These are phyloP conservation scores for Drosophila nigrodunni DNA, from an alignment of 1,140 invertebrate genomes.

Conservation along the genomic window DNA sequence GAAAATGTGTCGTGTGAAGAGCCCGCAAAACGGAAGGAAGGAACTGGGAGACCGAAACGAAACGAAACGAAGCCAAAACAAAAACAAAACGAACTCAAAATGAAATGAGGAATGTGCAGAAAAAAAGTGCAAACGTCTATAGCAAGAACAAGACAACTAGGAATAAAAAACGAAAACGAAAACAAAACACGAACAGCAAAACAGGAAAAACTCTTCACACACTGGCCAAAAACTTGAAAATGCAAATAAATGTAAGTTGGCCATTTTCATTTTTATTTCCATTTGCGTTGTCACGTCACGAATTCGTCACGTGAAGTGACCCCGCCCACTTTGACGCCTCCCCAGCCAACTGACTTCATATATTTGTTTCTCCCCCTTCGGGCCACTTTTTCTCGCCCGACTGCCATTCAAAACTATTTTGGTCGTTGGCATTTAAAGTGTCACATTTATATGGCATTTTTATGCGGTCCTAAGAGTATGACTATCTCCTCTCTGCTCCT, in stretches of 20 bases:
- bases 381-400: conserved; percentile 17
- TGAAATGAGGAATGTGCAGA: conserved; percentile 73
- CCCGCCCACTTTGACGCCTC: neutral
- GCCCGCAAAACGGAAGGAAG: conserved; percentile 79
- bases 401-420: conserved; percentile 70
- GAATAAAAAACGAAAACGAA: neutral
- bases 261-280: conserved; percentile 63
- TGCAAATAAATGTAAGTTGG: conserved; percentile 81
- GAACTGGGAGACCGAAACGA: conserved; percentile 35
- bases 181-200: conserved; percentile 15
- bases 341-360: neutral
- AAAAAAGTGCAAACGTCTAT: conserved; percentile 47
- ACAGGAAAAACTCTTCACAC: conserved; percentile 22
- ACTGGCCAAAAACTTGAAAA: conserved; percentile 70
- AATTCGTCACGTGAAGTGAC: conserved; percentile 77
- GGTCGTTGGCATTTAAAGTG: conserved; percentile 82
- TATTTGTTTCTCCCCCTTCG: neutral
- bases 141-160: conserved; percentile 6
- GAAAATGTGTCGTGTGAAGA: conserved; percentile 71
- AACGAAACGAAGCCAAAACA: conserved; percentile 16
- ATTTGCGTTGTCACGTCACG: conserved; percentile 60
- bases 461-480: conserved; percentile 61
- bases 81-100: conserved; percentile 34
- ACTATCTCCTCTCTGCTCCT: neutral
- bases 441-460: conserved; percentile 82